A percentile compares a stretch with the other conserved stretches of the same genome.
These are phyloP conservation scores for Labroides dimidiatus DNA, from an alignment of 2,797 vertebrate species.

Conservation along the genomic window DNA sequence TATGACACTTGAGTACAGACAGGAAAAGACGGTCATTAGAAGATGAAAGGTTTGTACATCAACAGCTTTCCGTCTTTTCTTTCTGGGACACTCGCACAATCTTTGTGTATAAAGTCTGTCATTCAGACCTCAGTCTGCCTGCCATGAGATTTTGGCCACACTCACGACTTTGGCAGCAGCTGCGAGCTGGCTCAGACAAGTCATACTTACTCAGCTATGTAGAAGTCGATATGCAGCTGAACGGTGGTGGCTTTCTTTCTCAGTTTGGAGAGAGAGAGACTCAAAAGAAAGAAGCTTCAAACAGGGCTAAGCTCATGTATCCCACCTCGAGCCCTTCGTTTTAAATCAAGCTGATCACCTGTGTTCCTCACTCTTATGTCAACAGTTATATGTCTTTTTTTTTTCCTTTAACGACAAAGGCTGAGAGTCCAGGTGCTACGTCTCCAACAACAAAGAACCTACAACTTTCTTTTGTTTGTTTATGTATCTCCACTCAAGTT, in stretches of 20 bases:
- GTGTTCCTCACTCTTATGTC: constrained; percentile 33
- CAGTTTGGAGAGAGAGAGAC: constrained; percentile 32
- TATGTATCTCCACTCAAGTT: constrained; percentile 76
- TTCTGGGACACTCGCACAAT: constrained; percentile 46
- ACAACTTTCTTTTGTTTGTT: constrained; percentile 72
- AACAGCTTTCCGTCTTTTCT: constrained; percentile 43
- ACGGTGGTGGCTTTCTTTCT: constrained; percentile 27
- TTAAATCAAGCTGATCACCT: constrained; percentile 18
- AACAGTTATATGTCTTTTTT: background rate
- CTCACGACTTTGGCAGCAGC: constrained; percentile 39
- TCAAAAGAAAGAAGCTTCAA: background rate
- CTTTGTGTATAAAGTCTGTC: constrained; percentile 57
- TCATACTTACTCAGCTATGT: constrained; percentile 58
- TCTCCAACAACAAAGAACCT: constrained; percentile 82
- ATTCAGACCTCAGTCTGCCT: constrained; percentile 53
- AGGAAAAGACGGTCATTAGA: constrained; percentile 22
- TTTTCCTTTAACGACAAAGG: constrained; percentile 52
- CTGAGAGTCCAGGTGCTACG: constrained; percentile 86
- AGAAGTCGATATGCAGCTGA: constrained; percentile 48
- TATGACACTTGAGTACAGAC: constrained; percentile 33
- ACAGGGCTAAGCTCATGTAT: constrained; percentile 2
- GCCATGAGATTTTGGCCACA: constrained; percentile 35
- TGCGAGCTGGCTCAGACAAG: constrained; percentile 46
- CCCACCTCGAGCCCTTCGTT: constrained; percentile 30
- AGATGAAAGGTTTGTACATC: constrained; percentile 18